Conservation (phyloP, 1,140 invertebrate genomes). For the Apis florea region DNA sequence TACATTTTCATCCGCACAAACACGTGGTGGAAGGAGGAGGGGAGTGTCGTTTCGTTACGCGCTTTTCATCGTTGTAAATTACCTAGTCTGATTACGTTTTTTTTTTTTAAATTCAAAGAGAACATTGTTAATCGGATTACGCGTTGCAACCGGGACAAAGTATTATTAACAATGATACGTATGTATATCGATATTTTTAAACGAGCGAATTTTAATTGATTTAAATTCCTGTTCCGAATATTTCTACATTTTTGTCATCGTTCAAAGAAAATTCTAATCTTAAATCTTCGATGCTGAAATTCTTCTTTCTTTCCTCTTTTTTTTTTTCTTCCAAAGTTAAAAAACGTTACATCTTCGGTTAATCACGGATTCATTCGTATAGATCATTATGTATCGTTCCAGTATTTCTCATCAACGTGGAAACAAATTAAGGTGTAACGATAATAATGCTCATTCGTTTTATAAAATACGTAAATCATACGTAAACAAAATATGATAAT, state of each 20-base stretch:
- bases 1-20: neutral
- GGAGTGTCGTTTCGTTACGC: neutral
- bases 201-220: neutral
- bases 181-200: neutral
- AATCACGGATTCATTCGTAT: no score
- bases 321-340: no score
- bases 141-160: neutral
- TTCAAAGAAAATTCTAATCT: neutral
- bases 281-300: no score
- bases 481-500: no score
- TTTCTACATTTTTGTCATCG: neutral
- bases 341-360: no score
- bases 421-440: no score
- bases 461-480: no score
- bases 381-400: no score
- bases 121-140: neutral
- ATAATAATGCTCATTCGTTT: no score
- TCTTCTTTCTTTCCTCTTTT: no score
- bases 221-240: neutral
- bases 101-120: neutral
- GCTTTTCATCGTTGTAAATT: constrained; percentile 5
- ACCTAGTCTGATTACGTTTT: neutral
- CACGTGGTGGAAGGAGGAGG: neutral
- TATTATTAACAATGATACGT: neutral
- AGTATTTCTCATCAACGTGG: no score